Conservation (phyloP, 1,140 invertebrate species). For the Pantala flavescens region DNA sequence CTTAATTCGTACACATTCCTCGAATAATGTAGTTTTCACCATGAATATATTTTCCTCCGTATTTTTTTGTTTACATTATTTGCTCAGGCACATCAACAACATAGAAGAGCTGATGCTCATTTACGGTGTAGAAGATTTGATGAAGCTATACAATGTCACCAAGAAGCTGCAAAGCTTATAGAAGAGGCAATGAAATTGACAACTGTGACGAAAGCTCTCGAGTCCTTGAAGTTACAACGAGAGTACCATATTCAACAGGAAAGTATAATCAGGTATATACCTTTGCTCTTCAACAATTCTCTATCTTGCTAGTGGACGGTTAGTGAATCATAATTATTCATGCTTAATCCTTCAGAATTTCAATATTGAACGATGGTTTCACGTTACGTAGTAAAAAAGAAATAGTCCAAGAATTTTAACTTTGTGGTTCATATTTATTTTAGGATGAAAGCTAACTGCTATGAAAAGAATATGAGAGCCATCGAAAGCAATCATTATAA, state of each 20-base stretch:
- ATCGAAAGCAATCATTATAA: neutral
- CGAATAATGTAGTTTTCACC: neutral
- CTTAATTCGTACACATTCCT: neutral
- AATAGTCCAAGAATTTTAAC: too few relatives aligned
- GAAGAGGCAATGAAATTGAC: conserved; percentile 43
- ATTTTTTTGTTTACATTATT: neutral
- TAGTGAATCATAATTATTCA: neutral
- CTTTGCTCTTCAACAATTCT: too few relatives aligned
- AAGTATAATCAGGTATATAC: conserved; percentile 34
- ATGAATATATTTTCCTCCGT: neutral
- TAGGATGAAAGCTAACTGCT: conserved; percentile 23
- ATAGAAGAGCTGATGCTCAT: conserved; percentile 48
- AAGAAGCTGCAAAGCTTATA: conserved; percentile 45
- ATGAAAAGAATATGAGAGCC: conserved; percentile 16
- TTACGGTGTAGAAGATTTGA: conserved; percentile 45
- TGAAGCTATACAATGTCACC: conserved; percentile 51
- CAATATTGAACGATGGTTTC: neutral
- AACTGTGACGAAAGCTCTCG: conserved; percentile 38
- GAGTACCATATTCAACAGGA: conserved; percentile 51
- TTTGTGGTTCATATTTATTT: conserved; percentile 17
- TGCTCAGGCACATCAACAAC: conserved; percentile 50
- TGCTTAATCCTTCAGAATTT: conserved; percentile 14
- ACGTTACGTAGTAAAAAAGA: too few relatives aligned
- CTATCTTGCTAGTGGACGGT: too few relatives aligned
- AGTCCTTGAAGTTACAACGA: conserved; percentile 49